Conservation (phyloP, 1,140 invertebrate genomes). For the Drosophila kohkoa region DNA sequence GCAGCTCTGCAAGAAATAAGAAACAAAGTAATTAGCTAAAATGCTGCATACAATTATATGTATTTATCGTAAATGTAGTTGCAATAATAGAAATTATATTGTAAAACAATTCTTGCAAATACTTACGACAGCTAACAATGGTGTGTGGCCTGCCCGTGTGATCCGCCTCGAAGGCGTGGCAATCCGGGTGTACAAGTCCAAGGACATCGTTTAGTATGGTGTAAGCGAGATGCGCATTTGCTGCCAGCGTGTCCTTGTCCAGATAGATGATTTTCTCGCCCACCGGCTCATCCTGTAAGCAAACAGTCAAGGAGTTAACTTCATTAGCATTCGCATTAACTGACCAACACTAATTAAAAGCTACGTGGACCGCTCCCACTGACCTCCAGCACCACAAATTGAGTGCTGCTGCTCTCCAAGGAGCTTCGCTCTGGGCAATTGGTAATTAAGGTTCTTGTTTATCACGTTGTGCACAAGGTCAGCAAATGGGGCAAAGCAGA, state of each 20-base stretch:
- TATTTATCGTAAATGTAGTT: too few relatives aligned
- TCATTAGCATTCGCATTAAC: conserved; percentile 71
- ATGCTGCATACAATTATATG: too few relatives aligned
- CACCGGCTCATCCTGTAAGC: conserved; percentile 60
- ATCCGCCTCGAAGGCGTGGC: conserved; percentile 81
- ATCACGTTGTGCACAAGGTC: conserved; percentile 59
- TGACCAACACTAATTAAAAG: conserved; percentile 73
- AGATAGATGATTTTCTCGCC: conserved; percentile 79
- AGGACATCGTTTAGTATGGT: conserved; percentile 70
- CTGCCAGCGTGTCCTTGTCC: conserved; percentile 76
- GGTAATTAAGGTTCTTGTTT: conserved; percentile 57
- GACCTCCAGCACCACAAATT: conserved; percentile 47
- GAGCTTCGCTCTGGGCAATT: conserved; percentile 40
- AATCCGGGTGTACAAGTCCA: conserved; percentile 61
- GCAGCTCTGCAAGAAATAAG: conserved; percentile 56
- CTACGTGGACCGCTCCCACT: conserved; percentile 40
- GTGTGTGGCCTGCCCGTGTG: conserved; percentile 75
- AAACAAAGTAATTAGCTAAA: not conserved
- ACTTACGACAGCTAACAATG: conserved; percentile 82
- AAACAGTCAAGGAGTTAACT: conserved; percentile 20
- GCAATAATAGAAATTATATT: not conserved
- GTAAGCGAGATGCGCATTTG: conserved; percentile 71
- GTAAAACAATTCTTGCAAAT: too few relatives aligned
- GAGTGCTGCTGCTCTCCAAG: conserved; percentile 53
- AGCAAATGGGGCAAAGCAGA: conserved; percentile 28